phyloP scores from a whole-genome alignment of 2,888 invertebrate species.

The Cremastinae sp. region DNA sequence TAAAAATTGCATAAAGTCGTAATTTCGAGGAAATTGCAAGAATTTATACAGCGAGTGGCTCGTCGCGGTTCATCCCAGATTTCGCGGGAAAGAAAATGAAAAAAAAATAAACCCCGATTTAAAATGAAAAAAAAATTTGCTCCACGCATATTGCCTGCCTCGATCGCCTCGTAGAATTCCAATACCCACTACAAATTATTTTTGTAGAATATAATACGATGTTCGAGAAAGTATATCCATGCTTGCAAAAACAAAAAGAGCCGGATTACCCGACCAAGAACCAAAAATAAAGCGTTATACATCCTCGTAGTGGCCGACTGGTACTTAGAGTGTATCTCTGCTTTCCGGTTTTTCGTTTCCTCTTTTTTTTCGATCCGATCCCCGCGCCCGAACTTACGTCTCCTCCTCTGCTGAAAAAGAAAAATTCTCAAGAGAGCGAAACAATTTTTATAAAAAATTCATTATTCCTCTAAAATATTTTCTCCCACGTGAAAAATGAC shows the following conservation, averaged over 20 bases:
- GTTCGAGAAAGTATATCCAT: conserved; percentile 52
- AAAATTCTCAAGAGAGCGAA: conserved; percentile 11
- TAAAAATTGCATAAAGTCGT: neutral
- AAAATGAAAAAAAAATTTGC: conserved; percentile 49
- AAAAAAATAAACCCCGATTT: conserved; percentile 16
- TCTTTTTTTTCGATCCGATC: conserved; percentile 13
- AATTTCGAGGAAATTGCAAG: neutral
- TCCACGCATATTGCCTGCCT: conserved; percentile 75
- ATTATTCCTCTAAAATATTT: neutral
- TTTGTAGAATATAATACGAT: conserved; percentile 57
- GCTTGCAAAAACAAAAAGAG: conserved; percentile 53
- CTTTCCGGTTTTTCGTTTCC: conserved; percentile 49
- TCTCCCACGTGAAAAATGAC: too few relatives aligned
- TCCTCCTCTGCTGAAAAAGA: conserved; percentile 28
- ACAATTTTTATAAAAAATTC: neutral
- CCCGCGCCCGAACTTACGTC: conserved; percentile 11
- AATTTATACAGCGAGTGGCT: conserved; percentile 69
- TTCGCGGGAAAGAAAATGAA: conserved; percentile 53
- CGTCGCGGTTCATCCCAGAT: conserved; percentile 69
- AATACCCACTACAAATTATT: conserved; percentile 56
- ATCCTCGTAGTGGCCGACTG: conserved; percentile 58
- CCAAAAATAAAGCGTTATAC: conserved; percentile 37
- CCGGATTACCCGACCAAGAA: conserved; percentile 37
- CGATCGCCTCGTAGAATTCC: conserved; percentile 70
- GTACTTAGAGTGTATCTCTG: conserved; percentile 58